These are phyloP conservation scores for Triplophysa tibetana DNA, from an alignment of 2,113 vertebrate species.

Conservation along the genomic window DNA sequence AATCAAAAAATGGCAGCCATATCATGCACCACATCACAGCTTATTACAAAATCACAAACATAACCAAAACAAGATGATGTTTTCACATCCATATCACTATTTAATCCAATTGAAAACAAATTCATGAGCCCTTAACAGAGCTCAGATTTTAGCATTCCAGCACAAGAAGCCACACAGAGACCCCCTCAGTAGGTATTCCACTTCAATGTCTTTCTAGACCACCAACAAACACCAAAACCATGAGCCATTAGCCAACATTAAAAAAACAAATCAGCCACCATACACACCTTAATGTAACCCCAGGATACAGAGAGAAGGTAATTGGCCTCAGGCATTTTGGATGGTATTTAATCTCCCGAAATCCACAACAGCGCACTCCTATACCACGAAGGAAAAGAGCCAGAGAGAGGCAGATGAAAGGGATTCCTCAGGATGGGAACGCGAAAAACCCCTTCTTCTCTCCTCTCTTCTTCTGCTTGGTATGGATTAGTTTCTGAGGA, in stretches of 20 bases:
- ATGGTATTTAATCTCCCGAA: conserved; percentile 69
- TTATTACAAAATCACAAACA: not conserved
- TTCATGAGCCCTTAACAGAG: conserved; percentile 2
- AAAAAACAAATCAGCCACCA: conserved; percentile 14
- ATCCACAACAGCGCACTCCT: conserved; percentile 48
- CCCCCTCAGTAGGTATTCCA: conserved; percentile 7
- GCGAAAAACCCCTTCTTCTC: conserved; percentile 56
- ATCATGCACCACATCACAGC: conserved; percentile 49
- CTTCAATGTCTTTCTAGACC: conserved; percentile 42
- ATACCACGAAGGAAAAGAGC: conserved; percentile 34
- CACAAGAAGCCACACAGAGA: conserved; percentile 44
- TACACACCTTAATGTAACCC: conserved; percentile 83
- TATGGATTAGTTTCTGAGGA: conserved; percentile 60
- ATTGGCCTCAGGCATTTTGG: conserved; percentile 83
- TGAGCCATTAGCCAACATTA: conserved; percentile 3
- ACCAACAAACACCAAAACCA: conserved; percentile 46
- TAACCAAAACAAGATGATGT: not conserved
- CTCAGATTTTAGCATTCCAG: conserved; percentile 42
- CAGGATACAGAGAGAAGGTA: conserved; percentile 82
- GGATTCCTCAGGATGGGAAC: conserved; percentile 61
- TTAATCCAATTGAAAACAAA: not conserved
- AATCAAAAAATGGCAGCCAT: conserved; percentile 50
- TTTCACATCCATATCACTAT: conserved; percentile 12
- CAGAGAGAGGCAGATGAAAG: conserved; percentile 63
- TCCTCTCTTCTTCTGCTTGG: conserved; percentile 50